phyloP scores from a whole-genome alignment of 2,888 invertebrate species.

The Ophioninae sp. region DNA sequence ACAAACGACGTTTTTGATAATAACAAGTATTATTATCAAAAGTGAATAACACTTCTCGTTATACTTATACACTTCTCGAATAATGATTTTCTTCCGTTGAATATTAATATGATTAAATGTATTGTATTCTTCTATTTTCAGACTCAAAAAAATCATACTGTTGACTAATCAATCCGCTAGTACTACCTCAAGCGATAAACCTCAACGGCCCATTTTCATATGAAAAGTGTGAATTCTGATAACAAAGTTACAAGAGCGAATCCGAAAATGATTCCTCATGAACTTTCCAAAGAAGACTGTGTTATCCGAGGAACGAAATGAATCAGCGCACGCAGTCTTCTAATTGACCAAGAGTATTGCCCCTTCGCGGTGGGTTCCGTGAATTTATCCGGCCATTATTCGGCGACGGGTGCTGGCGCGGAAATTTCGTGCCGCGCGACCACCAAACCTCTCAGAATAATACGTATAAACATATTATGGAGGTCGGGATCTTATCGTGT shows the following conservation, averaged over 20 bases:
- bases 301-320: neutral
- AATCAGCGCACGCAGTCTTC: neutral
- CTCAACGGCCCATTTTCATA: neutral
- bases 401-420: neutral
- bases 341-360: neutral
- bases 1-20: too few species aligned
- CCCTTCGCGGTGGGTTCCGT: neutral
- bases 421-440: neutral
- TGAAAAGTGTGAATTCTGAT: neutral
- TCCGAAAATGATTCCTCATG: neutral
- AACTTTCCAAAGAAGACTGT: neutral
- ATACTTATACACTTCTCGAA: too few species aligned
- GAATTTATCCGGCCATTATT: neutral
- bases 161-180: too few species aligned
- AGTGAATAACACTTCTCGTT: too few species aligned
- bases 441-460: neutral
- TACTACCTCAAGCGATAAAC: too few species aligned
- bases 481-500: neutral
- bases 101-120: too few species aligned
- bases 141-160: too few species aligned
- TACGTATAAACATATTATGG: conserved; percentile 2
- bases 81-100: too few species aligned
- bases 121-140: too few species aligned
- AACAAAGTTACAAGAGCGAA: neutral
- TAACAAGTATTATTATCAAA: too few species aligned